Percentiles rank a stretch among this genome's conserved stretches.
Evolutionary conservation across 2,113 vertebrate genomes (phyloP).

Genomic region (Halcyon malimbica): DNA sequence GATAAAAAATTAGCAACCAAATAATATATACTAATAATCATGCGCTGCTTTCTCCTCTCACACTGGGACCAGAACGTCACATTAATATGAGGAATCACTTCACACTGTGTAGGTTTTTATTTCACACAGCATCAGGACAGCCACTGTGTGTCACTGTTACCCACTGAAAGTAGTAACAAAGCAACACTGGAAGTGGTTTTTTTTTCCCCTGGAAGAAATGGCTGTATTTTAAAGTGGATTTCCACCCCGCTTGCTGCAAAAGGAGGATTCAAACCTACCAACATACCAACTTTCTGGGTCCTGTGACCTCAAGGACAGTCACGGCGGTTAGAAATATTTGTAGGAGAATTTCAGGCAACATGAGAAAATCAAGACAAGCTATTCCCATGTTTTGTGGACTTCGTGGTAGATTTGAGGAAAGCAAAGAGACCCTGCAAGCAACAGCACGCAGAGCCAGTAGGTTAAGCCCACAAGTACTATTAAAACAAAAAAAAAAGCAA

Average conservation of each 20-base stretch:
- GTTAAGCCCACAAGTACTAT: not conserved
- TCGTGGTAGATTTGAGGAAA: not conserved
- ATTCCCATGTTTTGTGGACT: not conserved
- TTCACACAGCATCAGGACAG: not conserved
- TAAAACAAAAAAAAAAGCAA: not conserved
- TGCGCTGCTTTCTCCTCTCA: not conserved
- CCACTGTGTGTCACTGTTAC: constrained; percentile 43
- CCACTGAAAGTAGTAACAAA: not conserved
- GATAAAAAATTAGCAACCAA: not conserved
- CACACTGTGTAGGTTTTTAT: accelerated
- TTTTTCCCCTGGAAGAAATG: not conserved
- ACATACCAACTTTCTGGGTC: not conserved
- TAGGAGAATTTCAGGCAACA: not conserved
- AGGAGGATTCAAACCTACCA: not conserved
- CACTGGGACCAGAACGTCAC: not conserved
- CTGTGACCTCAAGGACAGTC: not conserved
- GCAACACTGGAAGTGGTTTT: not conserved
- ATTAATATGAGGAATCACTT: not conserved
- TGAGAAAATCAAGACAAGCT: not conserved
- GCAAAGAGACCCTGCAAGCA: not conserved
- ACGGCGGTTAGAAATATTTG: not conserved
- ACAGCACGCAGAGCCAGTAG: not conserved
- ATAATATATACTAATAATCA: not conserved
- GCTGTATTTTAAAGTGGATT: not conserved
- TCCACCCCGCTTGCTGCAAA: not conserved